Evolutionary conservation across 2,888 invertebrate genomes (phyloP), one percentile per base, ranked within the genome.

Genomic region (Caenorhabditis sinica): DNA sequence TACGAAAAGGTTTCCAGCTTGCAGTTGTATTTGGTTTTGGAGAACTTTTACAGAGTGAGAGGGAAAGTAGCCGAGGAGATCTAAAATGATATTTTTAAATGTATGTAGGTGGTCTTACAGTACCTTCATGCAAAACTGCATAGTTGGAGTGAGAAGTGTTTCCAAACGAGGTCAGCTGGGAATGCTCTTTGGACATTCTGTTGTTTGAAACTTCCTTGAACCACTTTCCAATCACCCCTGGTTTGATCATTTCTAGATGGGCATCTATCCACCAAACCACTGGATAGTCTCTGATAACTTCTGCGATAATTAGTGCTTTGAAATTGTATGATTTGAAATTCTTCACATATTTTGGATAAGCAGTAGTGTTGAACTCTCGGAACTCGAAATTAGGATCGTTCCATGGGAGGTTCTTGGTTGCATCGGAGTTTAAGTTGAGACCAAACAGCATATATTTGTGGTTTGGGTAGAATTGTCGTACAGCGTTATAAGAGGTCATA

Each of bases 251-350:
- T 33, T 40, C 23, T 15, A 65, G n/a, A 56, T 76, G 56, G 15
- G 75, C 66, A 58, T 76, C 75, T 0, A 76, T 66, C 66, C 66
- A 76, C 58, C 43, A 66, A 45, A 76, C 40, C 40, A 56, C 56
- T 6, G 25, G n/a, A 66, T 56, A 43, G n/a, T 75, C 75, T 40
- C 45, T 40, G 20, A 68, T 9, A 43, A 43, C 66, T 68, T 76
- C 75, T 3, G 75, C 66, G 15, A 66, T 58, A 20, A 76, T 43
- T 0, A 76, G 23, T 20, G 58, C 51, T 28, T 76, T 76, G 30
- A 66, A 76, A 15, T 56, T 43, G 28, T 76, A 66, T 17, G 25
- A 17, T 5, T 40, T 0, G 23, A 11, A 65, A 1, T 36, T 43
- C 0, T 25, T 23, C 17, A 65, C 65, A 23, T 45, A 45, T 20